Evolutionary conservation across 2,113 vertebrate species (phyloP), one percentile per base, ranked within the genome.

Genomic region (Ochotona curzoniae): DNA sequence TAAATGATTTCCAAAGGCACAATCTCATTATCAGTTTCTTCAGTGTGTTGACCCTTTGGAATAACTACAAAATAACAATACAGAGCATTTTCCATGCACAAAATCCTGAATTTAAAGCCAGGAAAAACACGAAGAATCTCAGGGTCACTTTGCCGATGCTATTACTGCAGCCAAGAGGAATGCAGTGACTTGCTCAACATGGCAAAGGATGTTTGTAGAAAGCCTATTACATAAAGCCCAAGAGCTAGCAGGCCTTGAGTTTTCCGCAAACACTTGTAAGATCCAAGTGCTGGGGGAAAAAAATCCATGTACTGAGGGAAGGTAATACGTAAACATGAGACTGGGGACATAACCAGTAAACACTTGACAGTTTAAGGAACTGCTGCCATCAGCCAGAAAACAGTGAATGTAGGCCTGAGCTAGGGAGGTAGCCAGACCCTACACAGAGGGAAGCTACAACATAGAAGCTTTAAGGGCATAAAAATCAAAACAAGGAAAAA

Each of bases 1-100:
- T 38, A 93, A 83, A 87, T 93, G 91, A 63, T 91, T 74, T 89
- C 64, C 51, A 91, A 84, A 93, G 32, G 61, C 49, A 88, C 0
- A 64, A 9, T 0, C 4, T 23, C 26, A 74, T 8, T 87, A 85
- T 73, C 78, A 70, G 44, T 38, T 26, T 83, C 64, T 94, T 38
- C 9, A 64, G 49, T 32, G 54, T 71, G 38, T 84, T 83, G 23
- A 75, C 35, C 23, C 18, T 74, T 21, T 66, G 51, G 9, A 92
- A 32, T 78, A 86, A 66, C 49, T 64, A 79, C 21, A 54, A 14
- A 78, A 70, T 20, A 15, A 83, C 2, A 61, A 57, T 61, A 1
- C 79, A 21, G 20, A 3, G 6, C 44, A 71, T 75, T 80, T 71
- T 90, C 87, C n/a, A 85, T 18, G 75, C 1, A 51, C 15, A 91